Conservation (phyloP, 2,888 invertebrate species). For the Hipparchia sbordonii region DNA sequence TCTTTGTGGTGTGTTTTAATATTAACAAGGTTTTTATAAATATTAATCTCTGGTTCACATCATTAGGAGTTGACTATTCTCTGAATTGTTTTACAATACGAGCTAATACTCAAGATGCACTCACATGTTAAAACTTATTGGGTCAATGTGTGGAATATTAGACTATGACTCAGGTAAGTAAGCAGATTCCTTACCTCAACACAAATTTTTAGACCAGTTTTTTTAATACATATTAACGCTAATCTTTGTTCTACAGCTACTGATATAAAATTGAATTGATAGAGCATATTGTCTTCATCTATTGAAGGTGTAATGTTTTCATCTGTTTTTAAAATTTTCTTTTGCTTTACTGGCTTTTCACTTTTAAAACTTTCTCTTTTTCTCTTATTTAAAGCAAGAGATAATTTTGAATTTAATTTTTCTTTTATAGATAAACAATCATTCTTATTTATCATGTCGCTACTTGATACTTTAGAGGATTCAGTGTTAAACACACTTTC, state of each 20-base stretch:
- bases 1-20: too few relatives aligned
- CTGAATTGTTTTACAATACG: too few relatives aligned
- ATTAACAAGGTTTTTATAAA: too few relatives aligned
- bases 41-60: too few relatives aligned
- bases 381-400: slow-evolving; percentile 72
- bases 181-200: slow-evolving; percentile 55
- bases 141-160: too few relatives aligned
- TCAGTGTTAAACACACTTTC: slow-evolving; percentile 53
- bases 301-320: slow-evolving; percentile 34
- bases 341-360: slow-evolving; percentile 68
- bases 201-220: slow-evolving; percentile 56
- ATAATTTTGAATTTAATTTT: slow-evolving; percentile 73
- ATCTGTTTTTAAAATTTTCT: slow-evolving; percentile 54
- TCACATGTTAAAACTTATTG: too few relatives aligned
- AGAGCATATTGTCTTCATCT: slow-evolving; percentile 42
- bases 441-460: slow-evolving; percentile 69
- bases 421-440: slow-evolving; percentile 74
- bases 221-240: slow-evolving; percentile 67
- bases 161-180: too few relatives aligned
- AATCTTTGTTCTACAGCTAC: slow-evolving; percentile 62
- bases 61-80: too few relatives aligned
- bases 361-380: slow-evolving; percentile 63
- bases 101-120: too few relatives aligned
- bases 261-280: slow-evolving; percentile 58
- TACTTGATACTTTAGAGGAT: slow-evolving; percentile 42